Evolutionary conservation across 2,797 vertebrate genomes (phyloP).

Genomic region (Mormyrops attenuatus): DNA sequence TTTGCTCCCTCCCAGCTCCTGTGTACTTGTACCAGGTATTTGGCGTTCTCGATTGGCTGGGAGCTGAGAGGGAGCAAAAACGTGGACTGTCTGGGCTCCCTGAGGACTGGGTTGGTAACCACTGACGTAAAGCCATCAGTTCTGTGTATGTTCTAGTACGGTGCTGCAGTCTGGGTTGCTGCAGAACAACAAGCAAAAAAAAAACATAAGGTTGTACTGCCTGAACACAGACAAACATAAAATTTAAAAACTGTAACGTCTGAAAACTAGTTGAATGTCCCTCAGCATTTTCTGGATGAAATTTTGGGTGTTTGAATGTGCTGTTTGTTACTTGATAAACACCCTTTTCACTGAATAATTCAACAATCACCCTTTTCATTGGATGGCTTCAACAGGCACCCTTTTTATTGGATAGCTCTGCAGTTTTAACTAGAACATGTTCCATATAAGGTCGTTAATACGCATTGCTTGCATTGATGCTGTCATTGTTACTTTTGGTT

Average conservation of each 20-base stretch:
- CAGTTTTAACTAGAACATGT: constrained; percentile 25
- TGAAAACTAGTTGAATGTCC: neutral
- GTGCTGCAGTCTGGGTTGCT: neutral
- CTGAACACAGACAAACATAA: neutral
- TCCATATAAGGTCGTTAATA: constrained; percentile 32
- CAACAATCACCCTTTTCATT: neutral
- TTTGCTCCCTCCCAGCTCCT: no score
- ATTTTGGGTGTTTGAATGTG: neutral
- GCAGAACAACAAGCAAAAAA: neutral
- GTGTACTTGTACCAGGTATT: no score
- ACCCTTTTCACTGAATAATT: no score
- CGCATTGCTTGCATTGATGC: constrained; percentile 36
- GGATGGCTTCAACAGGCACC: neutral
- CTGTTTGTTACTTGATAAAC: neutral
- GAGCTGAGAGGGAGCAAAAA: no score
- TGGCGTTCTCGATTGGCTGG: no score
- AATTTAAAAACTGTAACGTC: neutral
- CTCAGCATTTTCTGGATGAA: neutral
- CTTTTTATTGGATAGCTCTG: constrained; percentile 14
- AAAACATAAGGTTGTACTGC: neutral
- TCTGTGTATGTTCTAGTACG: neutral
- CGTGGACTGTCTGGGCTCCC: no score
- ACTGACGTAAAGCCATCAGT: neutral
- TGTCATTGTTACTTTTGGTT: constrained; percentile 32
- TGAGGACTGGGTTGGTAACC: no score